phyloP scores from a whole-genome alignment of 2,888 invertebrate genomes.

The Ceramica pisi region DNA sequence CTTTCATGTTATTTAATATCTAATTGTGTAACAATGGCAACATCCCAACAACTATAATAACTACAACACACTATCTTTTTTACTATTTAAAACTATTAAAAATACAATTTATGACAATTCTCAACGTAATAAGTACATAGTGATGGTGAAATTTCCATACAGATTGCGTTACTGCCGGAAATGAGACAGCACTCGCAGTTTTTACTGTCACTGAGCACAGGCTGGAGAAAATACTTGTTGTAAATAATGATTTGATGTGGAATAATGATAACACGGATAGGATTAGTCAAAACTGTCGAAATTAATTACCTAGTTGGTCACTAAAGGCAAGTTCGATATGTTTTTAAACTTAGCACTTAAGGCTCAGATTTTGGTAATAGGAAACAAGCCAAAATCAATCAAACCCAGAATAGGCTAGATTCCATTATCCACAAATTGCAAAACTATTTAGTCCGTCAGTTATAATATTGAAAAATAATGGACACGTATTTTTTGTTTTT shows the following conservation, averaged over 20 bases:
- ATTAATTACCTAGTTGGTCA: too few species aligned
- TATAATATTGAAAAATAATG: too few species aligned
- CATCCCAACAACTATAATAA: not conserved
- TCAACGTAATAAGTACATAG: not conserved
- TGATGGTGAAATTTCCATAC: slow-evolving; percentile 56
- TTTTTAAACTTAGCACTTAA: not conserved
- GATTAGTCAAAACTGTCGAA: not conserved
- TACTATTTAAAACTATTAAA: slow-evolving; percentile 10
- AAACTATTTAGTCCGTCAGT: too few species aligned
- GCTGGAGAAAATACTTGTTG: slow-evolving; percentile 17
- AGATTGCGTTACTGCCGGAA: slow-evolving; percentile 51
- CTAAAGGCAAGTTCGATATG: too few species aligned
- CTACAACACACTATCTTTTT: slow-evolving; percentile 1
- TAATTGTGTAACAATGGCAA: slow-evolving; percentile 1
- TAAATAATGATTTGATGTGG: not conserved
- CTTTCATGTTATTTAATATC: slow-evolving; percentile 18
- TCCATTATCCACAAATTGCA: too few species aligned
- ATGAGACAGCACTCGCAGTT: slow-evolving; percentile 30
- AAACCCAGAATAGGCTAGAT: too few species aligned
- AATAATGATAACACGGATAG: not conserved
- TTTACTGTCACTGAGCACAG: slow-evolving; percentile 24
- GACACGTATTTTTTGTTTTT: too few species aligned
- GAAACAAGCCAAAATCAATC: too few species aligned
- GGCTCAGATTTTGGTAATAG: too few species aligned
- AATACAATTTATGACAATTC: slow-evolving; percentile 24